phyloP scores from a whole-genome alignment of 2,888 invertebrate species.

The Argyresthia goedartella region DNA sequence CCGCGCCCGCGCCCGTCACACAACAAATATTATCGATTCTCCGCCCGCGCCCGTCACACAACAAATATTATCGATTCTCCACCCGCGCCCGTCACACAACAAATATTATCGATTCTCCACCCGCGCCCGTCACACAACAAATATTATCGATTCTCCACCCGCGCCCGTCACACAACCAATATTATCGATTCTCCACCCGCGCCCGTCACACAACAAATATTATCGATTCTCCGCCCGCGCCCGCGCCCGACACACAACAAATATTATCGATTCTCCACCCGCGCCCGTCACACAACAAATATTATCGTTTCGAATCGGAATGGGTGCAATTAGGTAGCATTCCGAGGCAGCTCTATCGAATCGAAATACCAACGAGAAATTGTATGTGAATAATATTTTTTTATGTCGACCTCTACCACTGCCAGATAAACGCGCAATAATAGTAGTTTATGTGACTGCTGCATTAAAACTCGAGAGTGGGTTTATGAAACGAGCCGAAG shows the following conservation, averaged over 20 bases:
- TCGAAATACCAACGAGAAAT: background rate
- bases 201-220: conserved; percentile 21
- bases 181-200: conserved; percentile 15
- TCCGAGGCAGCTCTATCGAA: conserved; percentile 11
- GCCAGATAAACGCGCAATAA: too few species aligned
- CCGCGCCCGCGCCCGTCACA: conserved; percentile 8
- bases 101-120: conserved; percentile 23
- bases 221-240: conserved; percentile 14
- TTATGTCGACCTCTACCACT: background rate
- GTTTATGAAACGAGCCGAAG: too few species aligned
- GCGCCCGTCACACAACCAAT: conserved; percentile 20
- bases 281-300: conserved; percentile 20
- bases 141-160: background rate
- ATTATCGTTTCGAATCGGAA: conserved; percentile 25
- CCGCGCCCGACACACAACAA: conserved; percentile 18
- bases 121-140: too few species aligned
- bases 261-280: conserved; percentile 10
- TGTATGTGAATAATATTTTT: conserved; percentile 1
- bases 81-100: conserved; percentile 15
- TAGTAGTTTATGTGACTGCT: too few species aligned
- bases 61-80: background rate
- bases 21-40: conserved; percentile 25
- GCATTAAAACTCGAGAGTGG: too few species aligned
- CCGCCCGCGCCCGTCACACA: too few species aligned
- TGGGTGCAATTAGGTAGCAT: conserved; percentile 43